phyloP scores from a whole-genome alignment of 2,888 invertebrate genomes.

The Pheosia tremula region DNA sequence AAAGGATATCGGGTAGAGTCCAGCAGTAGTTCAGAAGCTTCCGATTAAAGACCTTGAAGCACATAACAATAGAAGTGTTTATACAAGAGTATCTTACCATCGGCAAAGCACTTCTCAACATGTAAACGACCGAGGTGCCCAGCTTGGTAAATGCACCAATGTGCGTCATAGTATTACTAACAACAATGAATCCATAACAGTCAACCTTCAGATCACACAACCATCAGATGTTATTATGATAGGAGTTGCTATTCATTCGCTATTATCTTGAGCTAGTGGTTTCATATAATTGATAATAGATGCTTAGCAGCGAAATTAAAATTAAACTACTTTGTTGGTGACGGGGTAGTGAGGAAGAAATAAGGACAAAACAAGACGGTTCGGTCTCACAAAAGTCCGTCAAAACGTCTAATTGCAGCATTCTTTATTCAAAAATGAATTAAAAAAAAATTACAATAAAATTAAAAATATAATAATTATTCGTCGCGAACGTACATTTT shows the following conservation, averaged over 20 bases:
- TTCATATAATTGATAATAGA: neutral
- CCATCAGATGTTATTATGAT: neutral
- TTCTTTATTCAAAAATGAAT: too few species aligned
- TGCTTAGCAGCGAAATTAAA: too few species aligned
- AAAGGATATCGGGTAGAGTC: too few species aligned
- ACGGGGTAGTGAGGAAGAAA: too few species aligned
- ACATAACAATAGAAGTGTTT: neutral
- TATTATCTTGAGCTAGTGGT: neutral
- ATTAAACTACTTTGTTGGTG: too few species aligned
- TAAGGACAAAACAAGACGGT: too few species aligned
- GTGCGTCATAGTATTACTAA: neutral
- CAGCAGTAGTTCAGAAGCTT: neutral
- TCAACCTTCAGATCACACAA: neutral
- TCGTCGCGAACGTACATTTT: too few species aligned
- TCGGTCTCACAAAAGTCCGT: too few species aligned
- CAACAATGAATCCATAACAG: constrained; percentile 2
- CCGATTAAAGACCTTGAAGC: too few species aligned
- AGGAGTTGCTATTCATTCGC: neutral
- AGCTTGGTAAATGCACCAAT: neutral
- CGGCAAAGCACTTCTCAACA: neutral
- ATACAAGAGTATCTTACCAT: constrained; percentile 6
- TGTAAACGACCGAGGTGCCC: neutral
- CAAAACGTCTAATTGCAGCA: too few species aligned
- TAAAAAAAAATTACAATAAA: too few species aligned
- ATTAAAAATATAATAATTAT: too few species aligned